Evolutionary conservation across 2,888 invertebrate genomes (phyloP), one percentile per base, ranked within the genome.

Genomic region (Caenorhabditis becei): DNA sequence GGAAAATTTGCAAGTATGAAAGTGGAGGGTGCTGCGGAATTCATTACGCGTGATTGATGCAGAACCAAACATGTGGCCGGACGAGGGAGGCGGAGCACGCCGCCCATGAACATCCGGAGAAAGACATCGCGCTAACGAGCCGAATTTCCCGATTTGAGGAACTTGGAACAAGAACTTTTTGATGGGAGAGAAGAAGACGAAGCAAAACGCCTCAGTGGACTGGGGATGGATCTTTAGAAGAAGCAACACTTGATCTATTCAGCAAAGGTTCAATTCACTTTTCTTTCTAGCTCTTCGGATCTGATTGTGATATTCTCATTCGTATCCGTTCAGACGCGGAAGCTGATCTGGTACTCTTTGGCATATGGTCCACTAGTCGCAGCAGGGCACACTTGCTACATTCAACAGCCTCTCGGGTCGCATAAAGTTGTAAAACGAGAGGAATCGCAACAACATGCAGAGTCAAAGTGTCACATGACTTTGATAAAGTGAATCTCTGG

Each of bases 31-130:
- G 71, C 61, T 72, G n/a, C 66, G 71, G 78, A 78, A 78, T 78
- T 78, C 78, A 78, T 78, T 78, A 78, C 70, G 78, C 78, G 78
- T 78, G 78, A 78, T 78, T 78, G 78, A 78, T 78, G 78, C 78
- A 78, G 65, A 70, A 65, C 70, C 70, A 78, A 69, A 78, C 70
- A 70, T 78, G 77, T 65, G 70, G 69, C 41, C 54, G 35, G 67
- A 53, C 56, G 77, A 63, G 51, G 53, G 49, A 65, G 66, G 56
- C 53, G 49, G 47, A 54, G 44, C 41, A 41, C 41, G 41, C 26
- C 56, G 54, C 49, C 58, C 54, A 74, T 69, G 77, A 70, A 77
- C 69, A 77, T 70, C 67, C 69, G 77, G 67, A 62, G 51, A 56
- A 35, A 59, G 47, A 59, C 58, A 54, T 41, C 35, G 62, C 47